Conservation (phyloP, 2,113 vertebrate species). For the Zosterops borbonicus region DNA sequence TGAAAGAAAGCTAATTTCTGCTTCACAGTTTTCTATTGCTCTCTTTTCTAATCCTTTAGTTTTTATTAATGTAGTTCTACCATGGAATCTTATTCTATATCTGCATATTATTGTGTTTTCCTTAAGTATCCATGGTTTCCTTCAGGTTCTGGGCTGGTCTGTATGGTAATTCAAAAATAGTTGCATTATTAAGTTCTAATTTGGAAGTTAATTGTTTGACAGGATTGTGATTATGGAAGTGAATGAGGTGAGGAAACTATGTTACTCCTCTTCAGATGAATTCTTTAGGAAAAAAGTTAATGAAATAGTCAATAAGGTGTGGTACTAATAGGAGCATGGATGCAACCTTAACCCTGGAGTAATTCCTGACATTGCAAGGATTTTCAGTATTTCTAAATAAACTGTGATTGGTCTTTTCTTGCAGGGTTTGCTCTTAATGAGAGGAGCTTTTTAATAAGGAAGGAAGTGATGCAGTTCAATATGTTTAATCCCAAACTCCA, state of each 20-base stretch:
- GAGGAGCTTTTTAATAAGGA: background rate
- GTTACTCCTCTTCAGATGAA: background rate
- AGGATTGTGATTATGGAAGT: background rate
- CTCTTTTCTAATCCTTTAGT: background rate
- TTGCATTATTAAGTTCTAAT: background rate
- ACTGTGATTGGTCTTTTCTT: background rate
- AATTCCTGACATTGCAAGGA: background rate
- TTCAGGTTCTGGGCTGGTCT: background rate
- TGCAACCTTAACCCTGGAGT: background rate
- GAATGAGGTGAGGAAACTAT: background rate
- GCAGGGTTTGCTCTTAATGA: background rate
- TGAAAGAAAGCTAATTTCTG: background rate
- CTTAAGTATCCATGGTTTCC: background rate
- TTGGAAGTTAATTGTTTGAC: background rate
- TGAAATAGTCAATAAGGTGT: background rate
- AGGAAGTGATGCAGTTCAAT: background rate
- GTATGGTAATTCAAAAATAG: background rate
- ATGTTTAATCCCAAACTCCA: background rate
- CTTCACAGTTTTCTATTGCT: background rate
- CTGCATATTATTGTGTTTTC: background rate
- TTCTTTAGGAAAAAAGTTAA: background rate
- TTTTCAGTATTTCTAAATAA: background rate
- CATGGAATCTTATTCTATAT: background rate
- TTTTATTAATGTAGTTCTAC: background rate
- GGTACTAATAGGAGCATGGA: background rate